Percentiles rank a stretch among this genome's conserved stretches.
These are phyloP conservation scores for Heterocephalus glaber DNA, from an alignment of 2,113 vertebrate species.

Conservation along the genomic window DNA sequence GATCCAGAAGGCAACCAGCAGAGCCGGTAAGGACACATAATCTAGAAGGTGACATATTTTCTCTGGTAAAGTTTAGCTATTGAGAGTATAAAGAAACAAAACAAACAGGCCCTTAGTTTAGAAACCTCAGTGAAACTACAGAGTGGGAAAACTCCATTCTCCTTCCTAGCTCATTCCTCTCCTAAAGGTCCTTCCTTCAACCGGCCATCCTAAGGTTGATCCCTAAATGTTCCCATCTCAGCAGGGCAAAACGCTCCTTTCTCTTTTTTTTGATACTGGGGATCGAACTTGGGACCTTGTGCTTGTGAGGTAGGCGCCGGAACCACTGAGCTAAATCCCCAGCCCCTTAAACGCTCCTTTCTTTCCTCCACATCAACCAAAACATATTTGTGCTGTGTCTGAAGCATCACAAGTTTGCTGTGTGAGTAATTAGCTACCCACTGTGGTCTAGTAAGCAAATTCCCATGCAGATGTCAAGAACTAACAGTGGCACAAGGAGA, in stretches of 20 bases:
- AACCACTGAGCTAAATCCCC: no score
- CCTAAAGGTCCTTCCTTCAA: not conserved
- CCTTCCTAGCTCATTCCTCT: not conserved
- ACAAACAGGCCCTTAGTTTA: not conserved
- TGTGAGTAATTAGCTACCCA: not conserved
- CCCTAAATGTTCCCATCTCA: conserved; percentile 14
- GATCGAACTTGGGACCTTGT: no score
- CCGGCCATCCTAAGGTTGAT: not conserved
- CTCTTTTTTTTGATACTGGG: no score
- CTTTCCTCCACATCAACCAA: not conserved
- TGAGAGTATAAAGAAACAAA: conserved; percentile 54
- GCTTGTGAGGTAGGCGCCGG: no score
- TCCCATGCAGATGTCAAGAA: not conserved
- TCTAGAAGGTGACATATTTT: conserved; percentile 68
- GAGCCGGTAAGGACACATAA: conserved; percentile 65
- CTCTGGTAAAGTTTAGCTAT: conserved; percentile 55
- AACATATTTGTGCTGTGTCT: not conserved
- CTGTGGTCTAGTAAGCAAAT: conserved; percentile 43
- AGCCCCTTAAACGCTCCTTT: no score
- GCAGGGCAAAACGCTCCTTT: not conserved
- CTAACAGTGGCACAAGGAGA: not conserved
- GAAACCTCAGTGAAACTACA: conserved; percentile 32
- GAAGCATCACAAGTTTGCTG: conserved; percentile 7
- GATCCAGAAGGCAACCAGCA: conserved; percentile 63
- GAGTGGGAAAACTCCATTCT: not conserved